These are phyloP conservation scores for Drosophila setosimentum DNA, from an alignment of 2,888 invertebrate genomes.

Conservation along the genomic window DNA sequence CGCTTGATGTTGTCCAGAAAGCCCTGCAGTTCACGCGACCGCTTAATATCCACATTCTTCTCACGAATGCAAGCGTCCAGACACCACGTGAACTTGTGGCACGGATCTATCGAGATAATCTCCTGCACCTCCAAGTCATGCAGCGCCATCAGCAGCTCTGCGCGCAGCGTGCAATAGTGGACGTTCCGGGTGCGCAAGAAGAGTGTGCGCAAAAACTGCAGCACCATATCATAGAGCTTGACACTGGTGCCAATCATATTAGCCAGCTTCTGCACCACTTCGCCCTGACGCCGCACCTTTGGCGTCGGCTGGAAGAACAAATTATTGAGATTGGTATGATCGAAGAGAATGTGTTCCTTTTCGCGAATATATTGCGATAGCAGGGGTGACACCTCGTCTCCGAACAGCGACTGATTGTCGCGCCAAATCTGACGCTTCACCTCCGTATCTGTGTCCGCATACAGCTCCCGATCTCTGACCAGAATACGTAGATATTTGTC, in stretches of 20 bases:
- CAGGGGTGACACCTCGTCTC: conserved; percentile 98
- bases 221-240: conserved; percentile 95
- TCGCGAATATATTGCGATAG: conserved; percentile 97
- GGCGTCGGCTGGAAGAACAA: conserved; percentile 97
- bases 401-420: conserved; percentile 97
- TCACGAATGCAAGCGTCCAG: conserved; percentile 98
- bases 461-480: conserved; percentile 94
- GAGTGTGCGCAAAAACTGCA: conserved; percentile 96
- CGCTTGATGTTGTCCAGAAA: conserved; percentile 97
- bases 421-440: conserved; percentile 99
- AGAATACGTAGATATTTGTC: conserved; percentile 93
- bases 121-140: conserved; percentile 98
- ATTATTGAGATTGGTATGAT: conserved; percentile 93
- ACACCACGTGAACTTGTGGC: conserved; percentile 99
- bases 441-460: conserved; percentile 97
- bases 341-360: conserved; percentile 96
- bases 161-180: conserved; percentile 97
- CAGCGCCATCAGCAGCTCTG: conserved; percentile 96
- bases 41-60: conserved; percentile 97
- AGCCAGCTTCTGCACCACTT: conserved; percentile 96
- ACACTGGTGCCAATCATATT: conserved; percentile 92
- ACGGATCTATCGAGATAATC: conserved; percentile 98
- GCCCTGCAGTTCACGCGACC: conserved; percentile 96
- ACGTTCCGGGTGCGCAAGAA: conserved; percentile 96
- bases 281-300: conserved; percentile 90